phyloP scores from a whole-genome alignment of 2,113 vertebrate species.

The Salvelinus namaycush region DNA sequence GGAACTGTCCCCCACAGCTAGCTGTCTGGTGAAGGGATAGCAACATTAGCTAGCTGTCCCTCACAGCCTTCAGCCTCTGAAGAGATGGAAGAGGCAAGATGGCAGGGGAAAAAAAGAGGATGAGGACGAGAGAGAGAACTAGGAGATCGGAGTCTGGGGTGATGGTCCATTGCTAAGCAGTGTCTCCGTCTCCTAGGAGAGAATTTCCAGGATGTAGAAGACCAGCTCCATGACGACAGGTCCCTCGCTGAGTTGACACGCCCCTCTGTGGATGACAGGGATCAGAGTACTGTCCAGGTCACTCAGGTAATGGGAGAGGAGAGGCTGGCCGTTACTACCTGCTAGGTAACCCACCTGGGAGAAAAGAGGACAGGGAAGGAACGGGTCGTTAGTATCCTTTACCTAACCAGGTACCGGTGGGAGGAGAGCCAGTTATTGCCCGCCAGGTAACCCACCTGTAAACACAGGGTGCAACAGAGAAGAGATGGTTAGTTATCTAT shows the following conservation, averaged over 20 bases:
- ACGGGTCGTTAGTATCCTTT: too few species aligned
- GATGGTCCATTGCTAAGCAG: background rate
- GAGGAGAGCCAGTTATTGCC: too few species aligned
- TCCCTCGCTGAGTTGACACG: slow-evolving; percentile 93
- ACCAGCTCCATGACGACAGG: slow-evolving; percentile 95
- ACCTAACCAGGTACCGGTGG: too few species aligned
- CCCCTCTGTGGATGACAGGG: slow-evolving; percentile 94
- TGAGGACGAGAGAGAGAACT: background rate
- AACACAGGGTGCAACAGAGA: too few species aligned
- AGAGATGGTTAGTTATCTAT: too few species aligned
- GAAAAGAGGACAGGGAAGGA: background rate
- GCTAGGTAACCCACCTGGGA: slow-evolving; percentile 93
- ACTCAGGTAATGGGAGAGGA: slow-evolving; percentile 92
- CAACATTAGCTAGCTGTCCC: slow-evolving; percentile 11
- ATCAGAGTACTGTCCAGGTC: slow-evolving; percentile 97
- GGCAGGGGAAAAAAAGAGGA: background rate
- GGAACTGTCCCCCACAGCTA: too few species aligned
- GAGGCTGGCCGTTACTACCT: slow-evolving; percentile 93
- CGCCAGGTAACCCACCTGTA: too few species aligned
- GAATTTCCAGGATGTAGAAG: slow-evolving; percentile 99
- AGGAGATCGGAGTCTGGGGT: background rate
- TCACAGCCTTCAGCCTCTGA: slow-evolving; percentile 78
- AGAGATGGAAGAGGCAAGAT: slow-evolving; percentile 24
- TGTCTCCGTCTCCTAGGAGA: slow-evolving; percentile 75
- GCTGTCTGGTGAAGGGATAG: too few species aligned